Conservation (phyloP, 2,113 vertebrate species). For the Meriones unguiculatus region DNA sequence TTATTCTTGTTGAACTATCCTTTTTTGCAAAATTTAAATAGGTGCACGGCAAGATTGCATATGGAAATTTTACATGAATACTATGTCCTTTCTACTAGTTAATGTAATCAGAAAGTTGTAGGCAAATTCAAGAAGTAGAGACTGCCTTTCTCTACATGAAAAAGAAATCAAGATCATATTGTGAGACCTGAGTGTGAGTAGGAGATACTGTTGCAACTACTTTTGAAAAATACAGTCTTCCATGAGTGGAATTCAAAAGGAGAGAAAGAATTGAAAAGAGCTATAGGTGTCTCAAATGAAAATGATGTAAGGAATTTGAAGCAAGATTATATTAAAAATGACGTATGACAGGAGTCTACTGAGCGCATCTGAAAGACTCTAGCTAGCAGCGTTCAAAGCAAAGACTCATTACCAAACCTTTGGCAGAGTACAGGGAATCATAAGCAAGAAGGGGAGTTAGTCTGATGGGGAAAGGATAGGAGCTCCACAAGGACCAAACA, state of each 20-base stretch:
- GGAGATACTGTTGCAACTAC: background rate
- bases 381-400: too few relatives aligned
- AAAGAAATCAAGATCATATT: background rate
- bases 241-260: background rate
- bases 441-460: too few relatives aligned
- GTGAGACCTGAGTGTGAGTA: background rate
- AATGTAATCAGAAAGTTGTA: background rate
- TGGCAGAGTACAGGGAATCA: too few relatives aligned
- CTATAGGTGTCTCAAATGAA: background rate
- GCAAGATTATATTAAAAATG: background rate
- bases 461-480: too few relatives aligned
- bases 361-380: too few relatives aligned
- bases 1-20: background rate
- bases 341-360: too few relatives aligned
- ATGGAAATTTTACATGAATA: background rate
- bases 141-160: too few relatives aligned
- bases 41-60: background rate
- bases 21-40: background rate
- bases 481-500: too few relatives aligned
- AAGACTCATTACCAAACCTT: too few relatives aligned
- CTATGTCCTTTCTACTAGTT: background rate
- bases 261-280: background rate
- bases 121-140: background rate
- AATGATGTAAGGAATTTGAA: background rate
- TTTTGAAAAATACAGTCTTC: background rate